Conservation (phyloP, 2,888 invertebrate genomes). For the Tetranychus piercei region DNA sequence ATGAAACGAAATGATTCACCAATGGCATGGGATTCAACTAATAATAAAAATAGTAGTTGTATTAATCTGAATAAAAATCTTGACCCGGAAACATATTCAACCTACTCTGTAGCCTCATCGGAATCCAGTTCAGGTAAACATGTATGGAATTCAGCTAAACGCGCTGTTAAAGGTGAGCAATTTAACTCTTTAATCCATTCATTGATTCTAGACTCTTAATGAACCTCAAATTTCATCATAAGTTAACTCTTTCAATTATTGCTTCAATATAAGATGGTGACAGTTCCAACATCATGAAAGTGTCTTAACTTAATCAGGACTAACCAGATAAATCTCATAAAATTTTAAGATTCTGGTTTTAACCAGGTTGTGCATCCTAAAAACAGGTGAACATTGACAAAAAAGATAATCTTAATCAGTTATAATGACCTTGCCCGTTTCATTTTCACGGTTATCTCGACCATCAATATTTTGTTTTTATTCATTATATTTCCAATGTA, state of each 20-base stretch:
- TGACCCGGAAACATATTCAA: constrained; percentile 6
- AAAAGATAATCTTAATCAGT: background rate
- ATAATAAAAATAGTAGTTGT: background rate
- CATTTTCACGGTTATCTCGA: background rate
- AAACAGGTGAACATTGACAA: too few relatives aligned
- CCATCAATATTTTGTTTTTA: background rate
- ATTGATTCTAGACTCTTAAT: background rate
- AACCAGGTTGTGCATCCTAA: too few relatives aligned
- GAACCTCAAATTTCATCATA: background rate
- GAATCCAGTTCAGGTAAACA: background rate
- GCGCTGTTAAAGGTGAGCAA: background rate
- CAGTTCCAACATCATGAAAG: too few relatives aligned
- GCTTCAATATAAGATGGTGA: too few relatives aligned
- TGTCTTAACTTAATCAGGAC: too few relatives aligned
- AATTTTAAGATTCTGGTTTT: too few relatives aligned
- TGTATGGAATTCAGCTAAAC: background rate
- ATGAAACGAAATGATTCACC: constrained; percentile 3
- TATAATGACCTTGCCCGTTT: background rate
- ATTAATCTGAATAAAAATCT: constrained; percentile 1
- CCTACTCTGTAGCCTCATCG: background rate
- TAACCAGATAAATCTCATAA: too few relatives aligned
- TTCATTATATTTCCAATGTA: too few relatives aligned
- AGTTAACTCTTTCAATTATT: background rate
- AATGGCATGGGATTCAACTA: background rate
- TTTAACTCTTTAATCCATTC: background rate